Evolutionary conservation across 2,113 vertebrate species (phyloP).

Genomic region (Peromyscus maniculatus): DNA sequence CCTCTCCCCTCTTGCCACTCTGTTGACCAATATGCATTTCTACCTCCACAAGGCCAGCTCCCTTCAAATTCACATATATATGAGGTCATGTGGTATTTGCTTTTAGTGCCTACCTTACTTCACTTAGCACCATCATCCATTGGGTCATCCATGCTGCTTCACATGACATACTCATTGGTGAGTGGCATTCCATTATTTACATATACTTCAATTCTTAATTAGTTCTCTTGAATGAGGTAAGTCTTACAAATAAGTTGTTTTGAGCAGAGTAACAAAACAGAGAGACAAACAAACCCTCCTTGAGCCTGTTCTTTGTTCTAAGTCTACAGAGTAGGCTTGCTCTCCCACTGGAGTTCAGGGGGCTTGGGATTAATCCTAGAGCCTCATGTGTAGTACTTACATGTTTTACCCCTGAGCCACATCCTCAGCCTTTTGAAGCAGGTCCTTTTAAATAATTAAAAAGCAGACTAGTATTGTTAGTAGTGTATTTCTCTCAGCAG

Average conservation of each 20-base stretch:
- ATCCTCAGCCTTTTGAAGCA: no score
- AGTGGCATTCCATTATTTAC: not conserved
- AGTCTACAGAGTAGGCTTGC: not conserved
- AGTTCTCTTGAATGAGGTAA: not conserved
- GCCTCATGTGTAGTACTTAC: not conserved
- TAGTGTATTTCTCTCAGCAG: not conserved
- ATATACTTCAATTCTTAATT: no score
- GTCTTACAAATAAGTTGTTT: not conserved
- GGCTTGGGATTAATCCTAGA: not conserved
- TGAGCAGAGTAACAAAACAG: not conserved
- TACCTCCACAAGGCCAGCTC: not conserved
- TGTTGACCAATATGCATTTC: not conserved
- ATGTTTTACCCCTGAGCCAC: not conserved
- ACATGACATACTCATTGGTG: not conserved
- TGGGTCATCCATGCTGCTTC: not conserved
- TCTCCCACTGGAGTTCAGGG: no score
- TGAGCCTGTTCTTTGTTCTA: not conserved
- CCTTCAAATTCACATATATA: not conserved
- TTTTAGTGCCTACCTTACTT: not conserved
- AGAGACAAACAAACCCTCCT: not conserved
- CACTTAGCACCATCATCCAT: not conserved
- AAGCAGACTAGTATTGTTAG: not conserved
- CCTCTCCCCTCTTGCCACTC: not conserved
- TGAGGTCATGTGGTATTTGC: not conserved
- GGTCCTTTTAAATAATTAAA: not conserved